These are phyloP conservation scores for Lemur catta DNA, from an alignment of 2,797 vertebrate genomes.

Conservation along the genomic window DNA sequence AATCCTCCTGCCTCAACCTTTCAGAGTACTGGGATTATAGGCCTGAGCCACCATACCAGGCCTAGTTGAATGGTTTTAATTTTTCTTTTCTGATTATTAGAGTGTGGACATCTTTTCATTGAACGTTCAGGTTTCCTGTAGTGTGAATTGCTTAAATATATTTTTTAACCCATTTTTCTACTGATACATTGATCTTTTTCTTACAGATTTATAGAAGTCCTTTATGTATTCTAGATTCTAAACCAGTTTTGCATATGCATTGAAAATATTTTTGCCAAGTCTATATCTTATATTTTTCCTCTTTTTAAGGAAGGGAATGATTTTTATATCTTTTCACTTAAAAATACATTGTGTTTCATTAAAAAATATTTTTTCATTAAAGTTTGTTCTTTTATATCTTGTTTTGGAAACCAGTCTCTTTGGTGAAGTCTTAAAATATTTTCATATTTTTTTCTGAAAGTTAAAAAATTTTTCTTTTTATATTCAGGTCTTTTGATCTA, in stretches of 20 bases:
- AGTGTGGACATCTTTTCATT: background rate
- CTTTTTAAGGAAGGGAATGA: background rate
- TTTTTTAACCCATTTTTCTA: background rate
- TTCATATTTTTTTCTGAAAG: background rate
- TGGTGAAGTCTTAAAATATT: background rate
- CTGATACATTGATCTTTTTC: background rate
- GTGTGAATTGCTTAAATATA: background rate
- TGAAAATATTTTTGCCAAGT: background rate
- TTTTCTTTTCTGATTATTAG: constrained; percentile 17
- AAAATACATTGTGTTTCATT: background rate
- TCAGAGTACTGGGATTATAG: no score
- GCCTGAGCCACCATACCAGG: no score
- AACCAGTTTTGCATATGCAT: background rate
- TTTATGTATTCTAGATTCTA: background rate
- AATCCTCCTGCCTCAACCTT: no score
- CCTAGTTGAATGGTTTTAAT: background rate
- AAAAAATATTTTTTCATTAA: background rate
- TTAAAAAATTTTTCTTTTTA: background rate
- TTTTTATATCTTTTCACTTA: background rate
- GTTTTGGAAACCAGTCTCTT: background rate
- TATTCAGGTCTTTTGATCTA: background rate
- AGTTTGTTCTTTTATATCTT: background rate
- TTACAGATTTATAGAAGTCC: background rate
- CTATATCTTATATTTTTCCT: background rate
- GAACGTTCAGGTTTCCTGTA: background rate